Evolutionary conservation across 2,113 vertebrate genomes (phyloP).

Genomic region (Leptobrachium leishanense): DNA sequence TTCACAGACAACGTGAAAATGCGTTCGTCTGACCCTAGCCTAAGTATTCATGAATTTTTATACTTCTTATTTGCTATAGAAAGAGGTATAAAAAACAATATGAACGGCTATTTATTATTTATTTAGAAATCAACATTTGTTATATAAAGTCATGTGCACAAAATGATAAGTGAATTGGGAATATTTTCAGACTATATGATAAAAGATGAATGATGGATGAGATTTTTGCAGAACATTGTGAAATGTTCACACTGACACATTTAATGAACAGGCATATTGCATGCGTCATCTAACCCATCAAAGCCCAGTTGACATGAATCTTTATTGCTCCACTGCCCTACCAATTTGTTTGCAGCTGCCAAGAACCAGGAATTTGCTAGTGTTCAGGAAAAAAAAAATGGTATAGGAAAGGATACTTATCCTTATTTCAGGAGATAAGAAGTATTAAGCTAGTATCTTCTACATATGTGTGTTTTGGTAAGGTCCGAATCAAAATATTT

Average conservation of each 20-base stretch:
- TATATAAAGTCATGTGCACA: background rate
- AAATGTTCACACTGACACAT: background rate
- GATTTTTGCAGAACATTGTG: background rate
- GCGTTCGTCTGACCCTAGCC: too few species aligned
- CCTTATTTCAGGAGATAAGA: too few species aligned
- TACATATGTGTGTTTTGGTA: too few species aligned
- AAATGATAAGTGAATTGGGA: background rate
- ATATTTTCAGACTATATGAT: background rate
- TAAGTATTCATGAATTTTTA: too few species aligned
- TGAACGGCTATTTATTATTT: too few species aligned
- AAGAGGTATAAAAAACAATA: too few species aligned
- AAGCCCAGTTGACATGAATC: background rate
- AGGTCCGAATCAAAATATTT: too few species aligned
- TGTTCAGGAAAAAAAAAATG: background rate
- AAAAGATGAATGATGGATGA: background rate
- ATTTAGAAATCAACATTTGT: too few species aligned
- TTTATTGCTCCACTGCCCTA: background rate
- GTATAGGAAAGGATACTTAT: too few species aligned
- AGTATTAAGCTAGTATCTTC: too few species aligned
- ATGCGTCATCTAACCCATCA: background rate
- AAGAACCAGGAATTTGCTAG: background rate
- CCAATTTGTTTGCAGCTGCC: background rate
- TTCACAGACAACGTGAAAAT: too few species aligned
- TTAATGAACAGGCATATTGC: constrained; percentile 3
- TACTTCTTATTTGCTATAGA: too few species aligned